Percentiles rank a stretch among this genome's conserved stretches.
These are phyloP conservation scores for Harpegnathos saltator DNA, from an alignment of 1,140 invertebrate species.

Conservation along the genomic window DNA sequence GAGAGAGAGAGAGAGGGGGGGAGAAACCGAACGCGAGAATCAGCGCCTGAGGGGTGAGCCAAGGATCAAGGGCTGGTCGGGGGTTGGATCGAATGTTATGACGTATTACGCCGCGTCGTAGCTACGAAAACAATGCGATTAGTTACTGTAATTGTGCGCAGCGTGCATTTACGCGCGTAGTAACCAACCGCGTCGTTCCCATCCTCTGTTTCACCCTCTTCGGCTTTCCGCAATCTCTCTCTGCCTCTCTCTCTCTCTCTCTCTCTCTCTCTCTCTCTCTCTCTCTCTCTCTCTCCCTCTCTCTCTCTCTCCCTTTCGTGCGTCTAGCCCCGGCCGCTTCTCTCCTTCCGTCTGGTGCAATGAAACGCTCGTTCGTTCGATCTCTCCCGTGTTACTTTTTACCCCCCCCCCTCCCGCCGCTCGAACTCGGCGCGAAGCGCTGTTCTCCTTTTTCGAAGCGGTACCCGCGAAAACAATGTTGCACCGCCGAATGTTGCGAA, in stretches of 20 bases:
- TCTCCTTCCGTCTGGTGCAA: constrained; percentile 59
- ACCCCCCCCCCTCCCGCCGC: too few relatives aligned
- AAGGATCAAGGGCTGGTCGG: constrained; percentile 63
- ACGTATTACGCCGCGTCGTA: constrained; percentile 77
- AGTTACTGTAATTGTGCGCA: constrained; percentile 78
- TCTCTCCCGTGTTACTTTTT: constrained; percentile 62
- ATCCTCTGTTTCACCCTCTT: constrained; percentile 28
- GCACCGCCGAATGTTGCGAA: constrained; percentile 50
- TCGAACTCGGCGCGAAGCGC: constrained; percentile 44
- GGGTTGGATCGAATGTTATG: constrained; percentile 72
- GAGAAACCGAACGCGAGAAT: too few relatives aligned
- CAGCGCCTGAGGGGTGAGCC: constrained; percentile 49
- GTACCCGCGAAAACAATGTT: constrained; percentile 52
- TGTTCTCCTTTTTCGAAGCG: constrained; percentile 52
- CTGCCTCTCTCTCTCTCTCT: neutral
- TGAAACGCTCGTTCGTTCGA: constrained; percentile 71
- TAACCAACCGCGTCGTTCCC: constrained; percentile 61
- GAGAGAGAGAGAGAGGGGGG: constrained; percentile 24
- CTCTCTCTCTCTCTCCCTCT: neutral
- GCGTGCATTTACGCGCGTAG: constrained; percentile 66
- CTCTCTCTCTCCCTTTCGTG: constrained; percentile 1
- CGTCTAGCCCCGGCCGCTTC: neutral
- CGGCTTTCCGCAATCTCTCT: neutral
- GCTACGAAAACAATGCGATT: constrained; percentile 81
- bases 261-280: neutral